Conservation (phyloP, 2,797 vertebrate genomes). For the Anguilla megastoma region DNA sequence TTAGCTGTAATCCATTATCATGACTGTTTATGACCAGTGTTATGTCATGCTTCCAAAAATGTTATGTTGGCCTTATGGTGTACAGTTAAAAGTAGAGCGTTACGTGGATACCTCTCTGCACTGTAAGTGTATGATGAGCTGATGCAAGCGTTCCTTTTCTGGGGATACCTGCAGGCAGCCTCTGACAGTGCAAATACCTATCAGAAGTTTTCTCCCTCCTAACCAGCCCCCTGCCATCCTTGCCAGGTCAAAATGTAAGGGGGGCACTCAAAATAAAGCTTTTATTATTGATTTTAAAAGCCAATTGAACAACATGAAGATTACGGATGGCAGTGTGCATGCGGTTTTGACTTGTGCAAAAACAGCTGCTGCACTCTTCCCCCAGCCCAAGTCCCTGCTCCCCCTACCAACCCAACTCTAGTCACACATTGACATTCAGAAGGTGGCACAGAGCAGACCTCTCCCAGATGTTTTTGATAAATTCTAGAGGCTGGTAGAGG, state of each 20-base stretch:
- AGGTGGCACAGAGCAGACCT: constrained; percentile 22
- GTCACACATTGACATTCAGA: neutral
- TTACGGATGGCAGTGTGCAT: neutral
- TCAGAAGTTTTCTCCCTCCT: neutral
- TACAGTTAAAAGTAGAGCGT: neutral
- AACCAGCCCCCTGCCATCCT: neutral
- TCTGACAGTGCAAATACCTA: neutral
- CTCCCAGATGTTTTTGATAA: neutral
- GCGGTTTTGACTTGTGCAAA: neutral
- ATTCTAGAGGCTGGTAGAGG: constrained; percentile 3
- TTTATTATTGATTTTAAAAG: neutral
- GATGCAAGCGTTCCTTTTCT: neutral
- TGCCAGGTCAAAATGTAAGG: neutral
- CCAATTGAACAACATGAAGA: constrained; percentile 27
- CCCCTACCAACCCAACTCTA: neutral
- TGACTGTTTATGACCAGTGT: neutral
- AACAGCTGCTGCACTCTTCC: constrained; percentile 39
- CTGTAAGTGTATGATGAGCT: neutral
- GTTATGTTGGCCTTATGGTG: neutral
- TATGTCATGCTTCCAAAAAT: neutral
- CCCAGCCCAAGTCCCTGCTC: constrained; percentile 37
- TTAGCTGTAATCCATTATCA: neutral
- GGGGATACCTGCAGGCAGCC: too few species aligned
- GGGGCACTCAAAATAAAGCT: neutral
- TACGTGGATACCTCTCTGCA: neutral